Percentiles rank a stretch among this genome's conserved stretches.
phyloP scores from a whole-genome alignment of 2,113 vertebrate genomes.

The Gasterosteus nipponicus region DNA sequence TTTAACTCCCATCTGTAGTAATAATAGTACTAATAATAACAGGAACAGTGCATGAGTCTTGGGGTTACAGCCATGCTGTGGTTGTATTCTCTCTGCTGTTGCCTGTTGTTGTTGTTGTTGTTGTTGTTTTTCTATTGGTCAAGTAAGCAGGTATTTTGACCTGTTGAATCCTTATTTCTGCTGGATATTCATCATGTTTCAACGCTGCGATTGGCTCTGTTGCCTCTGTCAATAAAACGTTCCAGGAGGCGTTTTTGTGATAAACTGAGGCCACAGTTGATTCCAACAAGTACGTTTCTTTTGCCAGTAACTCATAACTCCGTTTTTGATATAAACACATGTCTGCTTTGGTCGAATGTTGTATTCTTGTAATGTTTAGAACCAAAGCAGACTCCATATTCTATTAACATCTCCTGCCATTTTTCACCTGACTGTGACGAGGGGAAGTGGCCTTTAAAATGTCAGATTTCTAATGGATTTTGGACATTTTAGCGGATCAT shows the following conservation, averaged over 20 bases:
- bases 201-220: neutral
- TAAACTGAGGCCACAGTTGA: conserved; percentile 14
- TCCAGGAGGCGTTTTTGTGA: neutral
- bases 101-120: conserved; percentile 19
- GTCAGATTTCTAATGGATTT: conserved; percentile 20
- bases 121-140: conserved; percentile 22
- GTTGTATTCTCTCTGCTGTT: neutral
- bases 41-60: neutral
- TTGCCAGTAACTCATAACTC: neutral
- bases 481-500: conserved; percentile 30
- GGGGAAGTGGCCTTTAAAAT: conserved; percentile 31
- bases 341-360: neutral
- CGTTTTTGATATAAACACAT: neutral
- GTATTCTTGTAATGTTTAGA: neutral
- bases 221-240: too few species aligned
- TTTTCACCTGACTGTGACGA: conserved; percentile 10
- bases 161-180: conserved; percentile 53
- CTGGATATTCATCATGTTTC: conserved; percentile 4
- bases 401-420: conserved; percentile 17
- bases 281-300: neutral
- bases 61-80: conserved; percentile 2
- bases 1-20: neutral
- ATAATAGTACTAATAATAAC: neutral
- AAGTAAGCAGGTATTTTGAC: conserved; percentile 35
- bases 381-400: neutral